Evolutionary conservation across 2,113 vertebrate genomes (phyloP).

Genomic region (Peromyscus californicus): DNA sequence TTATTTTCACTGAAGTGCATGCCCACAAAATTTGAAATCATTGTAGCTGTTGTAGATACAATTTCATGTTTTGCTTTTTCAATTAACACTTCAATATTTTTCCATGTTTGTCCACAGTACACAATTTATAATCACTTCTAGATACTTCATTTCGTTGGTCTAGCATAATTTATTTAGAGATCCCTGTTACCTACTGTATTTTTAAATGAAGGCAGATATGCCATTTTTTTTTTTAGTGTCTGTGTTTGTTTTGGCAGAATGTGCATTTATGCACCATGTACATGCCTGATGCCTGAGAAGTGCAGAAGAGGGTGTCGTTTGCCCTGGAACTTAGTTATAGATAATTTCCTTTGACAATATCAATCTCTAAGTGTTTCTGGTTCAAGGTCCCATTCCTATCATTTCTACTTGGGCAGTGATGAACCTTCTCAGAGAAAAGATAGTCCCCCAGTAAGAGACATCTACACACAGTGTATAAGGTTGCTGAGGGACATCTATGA

Average conservation of each 20-base stretch:
- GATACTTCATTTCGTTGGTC: slow-evolving; percentile 32
- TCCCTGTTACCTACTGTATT: background rate
- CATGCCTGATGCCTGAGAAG: background rate
- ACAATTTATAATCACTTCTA: slow-evolving; percentile 20
- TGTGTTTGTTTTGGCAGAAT: background rate
- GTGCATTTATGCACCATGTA: background rate
- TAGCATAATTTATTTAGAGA: slow-evolving; percentile 34
- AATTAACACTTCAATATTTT: background rate
- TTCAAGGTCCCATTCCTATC: background rate
- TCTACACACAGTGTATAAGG: background rate
- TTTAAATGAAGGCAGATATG: background rate
- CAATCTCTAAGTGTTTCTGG: background rate
- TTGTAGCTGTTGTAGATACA: background rate
- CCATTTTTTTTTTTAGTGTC: background rate
- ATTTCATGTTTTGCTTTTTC: slow-evolving; percentile 48
- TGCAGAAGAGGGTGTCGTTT: background rate
- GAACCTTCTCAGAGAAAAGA: background rate
- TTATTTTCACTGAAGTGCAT: slow-evolving; percentile 17
- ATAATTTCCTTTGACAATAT: background rate
- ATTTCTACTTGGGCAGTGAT: background rate
- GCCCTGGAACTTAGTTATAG: background rate
- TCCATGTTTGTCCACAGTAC: background rate
- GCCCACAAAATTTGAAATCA: slow-evolving; percentile 33
- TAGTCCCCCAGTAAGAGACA: background rate
- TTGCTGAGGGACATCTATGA: background rate